A percentile compares a stretch with the other conserved stretches of the same genome.
phyloP scores from a whole-genome alignment of 1,140 invertebrate species.

The Nixonia krombeini region DNA sequence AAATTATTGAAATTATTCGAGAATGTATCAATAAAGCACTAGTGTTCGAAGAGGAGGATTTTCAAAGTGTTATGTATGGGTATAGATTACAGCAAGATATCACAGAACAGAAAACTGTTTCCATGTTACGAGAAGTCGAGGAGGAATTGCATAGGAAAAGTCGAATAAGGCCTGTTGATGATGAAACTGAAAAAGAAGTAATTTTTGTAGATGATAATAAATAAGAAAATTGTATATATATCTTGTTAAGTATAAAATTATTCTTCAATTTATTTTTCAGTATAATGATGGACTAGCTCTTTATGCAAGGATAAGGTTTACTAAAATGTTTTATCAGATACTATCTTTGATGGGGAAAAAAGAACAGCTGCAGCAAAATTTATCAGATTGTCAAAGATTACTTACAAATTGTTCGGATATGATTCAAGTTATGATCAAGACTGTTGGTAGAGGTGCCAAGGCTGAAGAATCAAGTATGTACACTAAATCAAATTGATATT shows the following conservation, averaged over 20 bases:
- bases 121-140: constrained; percentile 91
- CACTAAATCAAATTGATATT: too few species aligned
- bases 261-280: constrained; percentile 67
- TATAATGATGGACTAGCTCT: constrained; percentile 78
- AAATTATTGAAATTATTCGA: constrained; percentile 91
- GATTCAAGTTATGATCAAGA: constrained; percentile 85
- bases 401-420: constrained; percentile 81
- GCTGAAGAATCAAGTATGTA: constrained; percentile 79
- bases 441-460: constrained; percentile 82
- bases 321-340: constrained; percentile 87
- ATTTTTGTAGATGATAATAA: constrained; percentile 17
- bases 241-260: too few species aligned
- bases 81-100: constrained; percentile 89
- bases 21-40: constrained; percentile 90
- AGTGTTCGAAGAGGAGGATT: constrained; percentile 96
- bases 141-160: constrained; percentile 88
- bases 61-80: constrained; percentile 94
- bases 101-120: constrained; percentile 84
- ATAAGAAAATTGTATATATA: constrained; percentile 15
- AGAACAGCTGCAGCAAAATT: constrained; percentile 73
- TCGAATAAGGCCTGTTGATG: constrained; percentile 74
- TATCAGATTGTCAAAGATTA: constrained; percentile 78
- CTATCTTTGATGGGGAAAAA: constrained; percentile 78
- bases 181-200: constrained; percentile 65
- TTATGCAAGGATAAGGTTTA: constrained; percentile 87